Evolutionary conservation across 2,888 invertebrate genomes (phyloP).

Genomic region (Caenorhabditis parvicauda): DNA sequence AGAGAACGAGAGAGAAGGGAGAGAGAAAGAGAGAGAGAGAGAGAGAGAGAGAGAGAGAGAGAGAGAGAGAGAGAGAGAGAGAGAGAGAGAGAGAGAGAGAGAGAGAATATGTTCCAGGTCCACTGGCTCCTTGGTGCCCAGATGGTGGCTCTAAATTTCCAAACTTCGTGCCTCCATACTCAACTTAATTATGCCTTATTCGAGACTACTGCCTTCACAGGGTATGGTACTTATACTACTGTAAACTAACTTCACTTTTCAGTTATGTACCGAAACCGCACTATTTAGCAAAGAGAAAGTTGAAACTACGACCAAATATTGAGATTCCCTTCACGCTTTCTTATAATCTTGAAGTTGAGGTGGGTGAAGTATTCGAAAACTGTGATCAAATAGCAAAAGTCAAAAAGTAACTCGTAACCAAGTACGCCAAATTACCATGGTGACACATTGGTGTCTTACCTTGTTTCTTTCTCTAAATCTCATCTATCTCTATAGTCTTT

Average conservation of each 20-base stretch:
- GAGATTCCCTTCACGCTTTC: slow-evolving; percentile 22
- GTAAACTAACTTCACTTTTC: background rate
- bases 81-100: too few relatives aligned
- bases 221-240: slow-evolving; percentile 66
- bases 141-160: slow-evolving; percentile 77
- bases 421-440: too few relatives aligned
- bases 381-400: too few relatives aligned
- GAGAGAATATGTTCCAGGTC: slow-evolving; percentile 62
- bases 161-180: slow-evolving; percentile 74
- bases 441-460: too few relatives aligned
- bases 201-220: slow-evolving; percentile 82
- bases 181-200: slow-evolving; percentile 90
- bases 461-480: too few relatives aligned
- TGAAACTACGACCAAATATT: slow-evolving; percentile 15
- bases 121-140: slow-evolving; percentile 92
- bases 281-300: slow-evolving; percentile 10
- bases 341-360: slow-evolving; percentile 21
- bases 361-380: slow-evolving; percentile 1
- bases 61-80: too few relatives aligned
- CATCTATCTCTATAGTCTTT: too few relatives aligned
- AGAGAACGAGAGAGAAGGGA: too few relatives aligned
- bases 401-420: too few relatives aligned
- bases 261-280: slow-evolving; percentile 25
- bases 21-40: too few relatives aligned
- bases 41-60: too few relatives aligned